These are phyloP conservation scores for Tiaroga cobitis DNA, from an alignment of 2,797 vertebrate genomes.

Conservation along the genomic window DNA sequence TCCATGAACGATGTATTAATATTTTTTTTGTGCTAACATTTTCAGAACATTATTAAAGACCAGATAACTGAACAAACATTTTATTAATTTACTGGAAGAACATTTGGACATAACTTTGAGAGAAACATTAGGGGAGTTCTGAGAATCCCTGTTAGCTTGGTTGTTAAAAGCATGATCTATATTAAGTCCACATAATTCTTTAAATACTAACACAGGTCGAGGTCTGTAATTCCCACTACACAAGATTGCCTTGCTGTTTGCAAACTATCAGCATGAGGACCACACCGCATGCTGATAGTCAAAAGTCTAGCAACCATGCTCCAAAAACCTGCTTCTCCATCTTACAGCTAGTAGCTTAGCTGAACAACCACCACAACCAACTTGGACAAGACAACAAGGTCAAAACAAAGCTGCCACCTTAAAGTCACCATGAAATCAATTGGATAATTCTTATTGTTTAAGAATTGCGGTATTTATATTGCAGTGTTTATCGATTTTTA, in stretches of 20 bases:
- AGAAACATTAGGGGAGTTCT: not conserved
- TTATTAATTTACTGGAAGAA: not conserved
- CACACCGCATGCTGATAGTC: not conserved
- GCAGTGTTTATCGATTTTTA: not conserved
- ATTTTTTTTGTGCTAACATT: too few species aligned
- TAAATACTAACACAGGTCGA: not conserved
- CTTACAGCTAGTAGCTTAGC: slow-evolving; percentile 6
- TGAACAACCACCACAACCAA: not conserved
- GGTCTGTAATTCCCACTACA: not conserved
- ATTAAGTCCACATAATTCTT: not conserved
- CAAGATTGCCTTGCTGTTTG: not conserved
- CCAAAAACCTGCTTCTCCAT: slow-evolving; percentile 11
- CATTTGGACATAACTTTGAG: not conserved
- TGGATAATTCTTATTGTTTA: not conserved
- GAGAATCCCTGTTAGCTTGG: not conserved
- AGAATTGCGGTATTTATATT: not conserved
- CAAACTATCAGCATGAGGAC: too few species aligned
- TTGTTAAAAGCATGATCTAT: not conserved
- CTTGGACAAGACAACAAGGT: not conserved
- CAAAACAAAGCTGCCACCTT: not conserved
- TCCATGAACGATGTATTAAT: too few species aligned
- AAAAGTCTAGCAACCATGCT: not conserved
- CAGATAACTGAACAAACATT: too few species aligned
- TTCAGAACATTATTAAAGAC: too few species aligned
- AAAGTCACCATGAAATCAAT: not conserved